Base-by-base conservation (phyloP, 2,888 invertebrate genomes). In the Athetis lepigone region DNA sequence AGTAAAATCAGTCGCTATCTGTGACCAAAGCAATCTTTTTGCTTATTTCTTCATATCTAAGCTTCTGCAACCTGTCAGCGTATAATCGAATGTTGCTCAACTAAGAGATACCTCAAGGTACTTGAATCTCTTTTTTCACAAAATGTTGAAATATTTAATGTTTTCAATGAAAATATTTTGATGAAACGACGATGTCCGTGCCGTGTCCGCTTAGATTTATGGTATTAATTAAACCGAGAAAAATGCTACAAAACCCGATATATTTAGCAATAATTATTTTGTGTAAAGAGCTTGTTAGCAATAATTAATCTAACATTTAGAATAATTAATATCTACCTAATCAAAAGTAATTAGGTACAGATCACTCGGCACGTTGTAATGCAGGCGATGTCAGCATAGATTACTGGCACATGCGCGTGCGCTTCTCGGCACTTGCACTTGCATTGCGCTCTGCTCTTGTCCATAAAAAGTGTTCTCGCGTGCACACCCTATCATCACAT, bases 61-160 rank as follows among this genome's bases (percentile, higher is more conserved):
- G 18, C 72, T 60, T 77, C 79, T 77, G 85, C 82, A 86, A 87
- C 83, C 83, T 83, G 81, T 70, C 67, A 70, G 75, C 82, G 84
- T 85, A 65, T 84, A 88, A 87, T 88, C 65, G 79, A 76, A 52
- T 56, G 56, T 87, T 87, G 76, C 84, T 56, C 70, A 87, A 86
- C 55, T 29, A 29, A 29, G 11, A 73, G 19, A 37, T 57, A 65
- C 37, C 70, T 77, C 79, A 77, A 80, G 76, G 75, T 75, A 73
- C 60, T 63, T 51, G 29, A 60, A 66, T 73, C 58, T 62, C 37
- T 68, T 57, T 69, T 33, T 29, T 72, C 75, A 50, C 8, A 2
- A 21, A 56, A 36, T 64, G 74, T 70, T 68, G 68, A 68, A 72
- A 80, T 72, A 51, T 51, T 70, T 57, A 57, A 11, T 43, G 7